Evolutionary conservation across 2,888 invertebrate species (phyloP).

Genomic region (Drosophila vallismaia): DNA sequence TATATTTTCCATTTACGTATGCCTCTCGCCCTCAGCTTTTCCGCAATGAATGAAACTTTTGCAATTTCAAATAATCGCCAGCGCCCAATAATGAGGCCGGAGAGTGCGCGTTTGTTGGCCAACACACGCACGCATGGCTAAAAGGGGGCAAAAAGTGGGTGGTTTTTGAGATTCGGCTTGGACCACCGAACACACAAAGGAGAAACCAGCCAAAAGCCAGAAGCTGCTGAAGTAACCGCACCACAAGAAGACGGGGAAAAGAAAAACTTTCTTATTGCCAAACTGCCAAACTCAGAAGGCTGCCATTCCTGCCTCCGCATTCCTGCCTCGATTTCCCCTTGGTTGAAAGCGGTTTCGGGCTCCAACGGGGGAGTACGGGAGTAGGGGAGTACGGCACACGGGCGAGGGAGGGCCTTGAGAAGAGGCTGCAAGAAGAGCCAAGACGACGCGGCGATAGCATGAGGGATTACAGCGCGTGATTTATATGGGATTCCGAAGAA

Average conservation of each 20-base stretch:
- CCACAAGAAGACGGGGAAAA: constrained; percentile 55
- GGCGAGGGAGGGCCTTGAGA: constrained; percentile 44
- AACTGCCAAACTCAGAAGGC: constrained; percentile 73
- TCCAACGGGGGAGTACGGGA: not conserved
- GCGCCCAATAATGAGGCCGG: constrained; percentile 75
- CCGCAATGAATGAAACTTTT: constrained; percentile 73
- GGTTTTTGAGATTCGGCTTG: constrained; percentile 26
- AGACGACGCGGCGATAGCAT: constrained; percentile 83
- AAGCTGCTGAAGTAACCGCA: constrained; percentile 27
- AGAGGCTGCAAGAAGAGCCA: constrained; percentile 55
- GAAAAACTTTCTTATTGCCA: constrained; percentile 80
- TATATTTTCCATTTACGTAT: constrained; percentile 71
- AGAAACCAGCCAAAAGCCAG: constrained; percentile 11
- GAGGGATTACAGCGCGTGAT: constrained; percentile 84
- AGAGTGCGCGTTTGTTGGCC: constrained; percentile 52
- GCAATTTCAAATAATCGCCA: constrained; percentile 79
- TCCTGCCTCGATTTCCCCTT: not conserved
- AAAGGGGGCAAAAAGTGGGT: constrained; percentile 5
- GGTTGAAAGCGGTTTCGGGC: not conserved
- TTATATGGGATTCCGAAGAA: constrained; percentile 85
- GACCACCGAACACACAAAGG: constrained; percentile 24
- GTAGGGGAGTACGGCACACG: constrained; percentile 1
- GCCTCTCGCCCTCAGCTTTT: constrained; percentile 47
- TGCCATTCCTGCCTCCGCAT: constrained; percentile 12
- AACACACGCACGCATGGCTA: constrained; percentile 58